Evolutionary conservation across 2,888 invertebrate species (phyloP), one percentile per base, ranked within the genome.

Genomic region (Callimorpha dominula): DNA sequence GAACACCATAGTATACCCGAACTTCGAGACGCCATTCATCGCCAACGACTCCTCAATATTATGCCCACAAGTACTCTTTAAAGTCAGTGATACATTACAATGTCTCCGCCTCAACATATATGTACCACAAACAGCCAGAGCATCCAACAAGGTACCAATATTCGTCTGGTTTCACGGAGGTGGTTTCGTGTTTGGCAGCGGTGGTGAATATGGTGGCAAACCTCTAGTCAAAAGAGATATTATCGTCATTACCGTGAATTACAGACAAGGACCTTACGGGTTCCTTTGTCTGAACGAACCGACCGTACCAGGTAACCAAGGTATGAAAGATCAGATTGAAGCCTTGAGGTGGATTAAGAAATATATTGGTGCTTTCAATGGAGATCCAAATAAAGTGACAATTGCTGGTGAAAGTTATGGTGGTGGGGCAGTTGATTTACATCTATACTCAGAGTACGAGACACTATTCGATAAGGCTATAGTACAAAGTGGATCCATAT

Each of bases 121-220:
- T 67, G 87, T 87, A 5, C 90, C 90, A 43, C 81, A 86, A 14
- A 68, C 70, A 4, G 83, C 84, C 7, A 82, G 68, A 3, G 52
- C 68, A 15, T 74, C 68, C 3, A 84, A 81, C 50, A 78, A 72
- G 12, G 60, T 89, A 3, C 92, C 94, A 42, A 89, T 94, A 11
- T 80, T 93, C 4, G 90, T 94, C 6, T 94, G 92, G 92, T 92
- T 94, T 76, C 88, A 93, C 42, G 94, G 94, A 42, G 94, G 94
- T 0, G 90, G 89, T 0, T 93, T 93, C 42, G 78, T 81, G 0
- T 82, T 87, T 2, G 94, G 94, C 0, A 90, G 87, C 20, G 88
- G 84, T 0, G 89, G 89, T 0, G 86, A 89, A 78, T 90, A 89
- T 71, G 91, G 88, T 0, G 90, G 90, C 8, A 88, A 85, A 78